phyloP scores from a whole-genome alignment of 1,140 invertebrate genomes.

The Microplitis mediator region DNA sequence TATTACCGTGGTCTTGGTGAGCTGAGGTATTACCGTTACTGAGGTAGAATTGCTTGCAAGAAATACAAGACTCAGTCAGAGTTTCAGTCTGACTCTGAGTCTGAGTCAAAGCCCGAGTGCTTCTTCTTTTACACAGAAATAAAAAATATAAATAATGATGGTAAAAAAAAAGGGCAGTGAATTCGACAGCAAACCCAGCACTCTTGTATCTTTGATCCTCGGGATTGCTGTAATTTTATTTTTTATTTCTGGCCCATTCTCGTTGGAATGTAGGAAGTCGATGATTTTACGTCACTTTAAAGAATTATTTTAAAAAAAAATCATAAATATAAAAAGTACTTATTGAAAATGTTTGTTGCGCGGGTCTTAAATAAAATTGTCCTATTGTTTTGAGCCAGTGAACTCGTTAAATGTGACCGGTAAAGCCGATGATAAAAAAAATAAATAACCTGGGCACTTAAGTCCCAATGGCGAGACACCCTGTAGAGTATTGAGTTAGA shows the following conservation, averaged over 20 bases:
- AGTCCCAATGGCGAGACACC: too few species aligned
- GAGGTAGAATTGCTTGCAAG: constrained; percentile 2
- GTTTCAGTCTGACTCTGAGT: background rate
- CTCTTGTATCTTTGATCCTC: background rate
- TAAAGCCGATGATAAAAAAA: too few species aligned
- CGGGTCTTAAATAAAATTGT: too few species aligned
- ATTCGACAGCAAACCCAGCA: background rate
- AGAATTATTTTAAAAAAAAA: background rate
- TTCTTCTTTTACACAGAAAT: background rate
- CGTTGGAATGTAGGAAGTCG: constrained; percentile 20
- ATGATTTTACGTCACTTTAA: constrained; percentile 10
- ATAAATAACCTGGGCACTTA: too few species aligned
- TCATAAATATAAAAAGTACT: background rate
- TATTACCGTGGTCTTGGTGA: constrained; percentile 33
- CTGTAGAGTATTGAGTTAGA: too few species aligned
- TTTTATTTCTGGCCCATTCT: background rate
- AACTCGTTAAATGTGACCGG: too few species aligned
- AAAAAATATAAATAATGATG: too few species aligned
- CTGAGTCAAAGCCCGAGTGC: background rate
- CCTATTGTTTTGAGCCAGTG: too few species aligned
- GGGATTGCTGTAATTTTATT: background rate
- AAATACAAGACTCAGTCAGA: constrained; percentile 1
- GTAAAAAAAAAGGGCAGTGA: background rate
- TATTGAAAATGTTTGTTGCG: too few species aligned
- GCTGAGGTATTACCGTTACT: constrained; percentile 9